Base-by-base conservation (phyloP, 1,140 invertebrate species). In the Conus betulinus region DNA sequence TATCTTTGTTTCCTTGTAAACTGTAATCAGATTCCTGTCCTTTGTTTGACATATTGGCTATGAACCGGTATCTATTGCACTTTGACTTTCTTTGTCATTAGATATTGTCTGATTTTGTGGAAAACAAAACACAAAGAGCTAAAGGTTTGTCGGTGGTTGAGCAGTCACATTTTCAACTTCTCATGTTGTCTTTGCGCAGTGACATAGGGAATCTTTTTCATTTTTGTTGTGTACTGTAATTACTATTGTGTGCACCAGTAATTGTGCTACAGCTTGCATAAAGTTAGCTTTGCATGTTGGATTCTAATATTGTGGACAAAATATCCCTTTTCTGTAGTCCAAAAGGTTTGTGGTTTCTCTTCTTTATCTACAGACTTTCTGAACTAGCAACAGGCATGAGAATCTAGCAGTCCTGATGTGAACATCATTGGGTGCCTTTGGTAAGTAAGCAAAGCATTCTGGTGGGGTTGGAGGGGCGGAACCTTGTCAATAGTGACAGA, bases 221-320 rank as follows among this genome's bases (percentile, higher is more conserved):
- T 60, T 60, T 57, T n/a, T 63, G n/a, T 63, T 84, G 82, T 84
- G 57, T 84, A 84, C 63, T 84, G 82, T 84, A 60, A 63, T 84
- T n/a, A 84, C 53, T 84, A 83, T 83, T 84, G 82, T 67, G 82
- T 84, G 82, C 82, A 84, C 57, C n/a, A 53, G 82, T 84, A 67
- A 60, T 63, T 84, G 82, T 84, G 27, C 82, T 84, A 63, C 82
- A 11, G 82, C 82, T 84, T 84, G 23, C 53, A 13, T 84, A 39
- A 39, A 63, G 51, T 84, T 84, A 84, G 82, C 57, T 84, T 84
- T 84, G 82, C 82, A 84, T 84, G 82, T 84, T 84, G 82, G 20
- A 85, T 13, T 55, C 39, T 63, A 63, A 67, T 85, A 85, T 85
- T 39, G 57, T 85, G 84, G 27, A 85, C 83, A 63, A 85, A 67